phyloP scores from a whole-genome alignment of 2,113 vertebrate genomes.

The Oenanthe oenanthe region DNA sequence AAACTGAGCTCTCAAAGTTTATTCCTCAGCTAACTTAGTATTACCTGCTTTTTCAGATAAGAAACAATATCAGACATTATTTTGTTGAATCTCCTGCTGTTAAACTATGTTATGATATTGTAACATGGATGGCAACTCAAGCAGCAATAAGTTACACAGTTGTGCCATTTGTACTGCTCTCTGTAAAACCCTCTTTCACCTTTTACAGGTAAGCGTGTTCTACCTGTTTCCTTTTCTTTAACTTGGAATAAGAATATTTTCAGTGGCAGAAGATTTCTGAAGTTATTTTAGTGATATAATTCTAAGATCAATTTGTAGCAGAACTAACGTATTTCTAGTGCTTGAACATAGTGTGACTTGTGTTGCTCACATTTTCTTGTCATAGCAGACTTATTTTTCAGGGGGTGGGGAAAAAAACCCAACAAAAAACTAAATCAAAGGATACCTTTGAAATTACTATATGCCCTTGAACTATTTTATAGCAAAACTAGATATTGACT shows the following conservation, averaged over 20 bases:
- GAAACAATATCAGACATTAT: slow-evolving; percentile 89
- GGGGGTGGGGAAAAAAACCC: not conserved
- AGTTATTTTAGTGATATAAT: not conserved
- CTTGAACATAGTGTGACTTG: not conserved
- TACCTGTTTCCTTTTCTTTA: not conserved
- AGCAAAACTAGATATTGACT: not conserved
- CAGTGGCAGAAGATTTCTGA: not conserved
- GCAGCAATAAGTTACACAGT: slow-evolving; percentile 95
- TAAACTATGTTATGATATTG: slow-evolving; percentile 87
- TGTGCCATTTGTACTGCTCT: slow-evolving; percentile 92
- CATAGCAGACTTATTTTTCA: not conserved
- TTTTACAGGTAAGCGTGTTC: slow-evolving; percentile 88
- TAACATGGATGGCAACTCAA: slow-evolving; percentile 92
- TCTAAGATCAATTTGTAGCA: not conserved
- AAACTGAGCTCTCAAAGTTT: not conserved
- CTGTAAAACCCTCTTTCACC: slow-evolving; percentile 86
- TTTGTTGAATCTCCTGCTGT: slow-evolving; percentile 82
- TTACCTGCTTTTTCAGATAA: slow-evolving; percentile 78
- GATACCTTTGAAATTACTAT: not conserved
- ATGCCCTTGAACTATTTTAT: not conserved
- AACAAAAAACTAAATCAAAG: not conserved
- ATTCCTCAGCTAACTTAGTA: not conserved
- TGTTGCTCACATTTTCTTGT: not conserved
- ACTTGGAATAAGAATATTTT: not conserved
- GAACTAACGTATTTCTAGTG: not conserved